These are phyloP conservation scores for Lithobates pipiens DNA, from an alignment of 2,797 vertebrate genomes.

Conservation along the genomic window DNA sequence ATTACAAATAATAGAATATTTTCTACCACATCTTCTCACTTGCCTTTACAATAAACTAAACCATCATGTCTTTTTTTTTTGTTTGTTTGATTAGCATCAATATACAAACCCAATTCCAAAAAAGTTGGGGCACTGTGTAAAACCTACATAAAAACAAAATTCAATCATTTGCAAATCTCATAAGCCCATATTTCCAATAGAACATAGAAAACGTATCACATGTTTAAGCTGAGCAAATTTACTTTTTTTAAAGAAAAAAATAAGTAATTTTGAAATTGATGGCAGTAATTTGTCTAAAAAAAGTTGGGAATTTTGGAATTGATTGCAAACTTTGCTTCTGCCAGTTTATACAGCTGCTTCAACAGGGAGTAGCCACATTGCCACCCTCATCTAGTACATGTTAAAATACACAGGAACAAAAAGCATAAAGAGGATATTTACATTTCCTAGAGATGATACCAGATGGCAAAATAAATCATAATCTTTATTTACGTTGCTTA, in stretches of 20 bases:
- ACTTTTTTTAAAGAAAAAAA: no score
- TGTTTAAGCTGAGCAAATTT: no score
- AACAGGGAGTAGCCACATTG: not conserved
- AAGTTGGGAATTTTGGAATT: no score
- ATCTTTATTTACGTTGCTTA: constrained; percentile 6
- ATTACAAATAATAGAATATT: not conserved
- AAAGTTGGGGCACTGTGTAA: no score
- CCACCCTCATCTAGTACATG: not conserved
- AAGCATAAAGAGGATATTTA: not conserved
- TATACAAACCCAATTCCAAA: no score
- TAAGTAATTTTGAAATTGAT: no score
- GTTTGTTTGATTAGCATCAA: not conserved
- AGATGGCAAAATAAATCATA: constrained; percentile 46
- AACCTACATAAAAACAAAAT: no score
- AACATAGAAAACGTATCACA: no score
- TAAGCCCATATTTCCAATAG: no score
- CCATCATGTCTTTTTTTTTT: not conserved
- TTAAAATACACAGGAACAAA: not conserved
- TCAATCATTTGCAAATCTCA: no score
- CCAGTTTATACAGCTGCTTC: not conserved
- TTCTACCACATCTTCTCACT: not conserved
- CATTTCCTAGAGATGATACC: constrained; percentile 15
- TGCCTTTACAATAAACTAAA: constrained; percentile 1
- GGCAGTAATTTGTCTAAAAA: no score
- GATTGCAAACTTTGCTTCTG: not conserved